Conservation (phyloP, 2,888 invertebrate species). For the Pantelozetes paolii region DNA sequence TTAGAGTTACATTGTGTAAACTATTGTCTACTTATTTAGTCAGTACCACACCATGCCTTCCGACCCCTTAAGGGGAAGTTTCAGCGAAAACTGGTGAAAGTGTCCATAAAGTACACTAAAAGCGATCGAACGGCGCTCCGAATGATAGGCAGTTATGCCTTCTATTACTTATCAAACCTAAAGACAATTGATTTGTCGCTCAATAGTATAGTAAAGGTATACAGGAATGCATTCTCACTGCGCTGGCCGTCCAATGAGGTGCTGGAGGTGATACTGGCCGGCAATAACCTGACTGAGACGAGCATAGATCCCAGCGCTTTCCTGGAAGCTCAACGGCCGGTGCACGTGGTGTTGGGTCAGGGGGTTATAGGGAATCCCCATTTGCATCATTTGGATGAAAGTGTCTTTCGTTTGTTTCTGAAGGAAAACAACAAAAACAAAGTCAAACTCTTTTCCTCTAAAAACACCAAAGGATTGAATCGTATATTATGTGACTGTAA, state of each 20-base stretch:
- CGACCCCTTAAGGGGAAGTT: conserved; percentile 40
- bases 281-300: conserved; percentile 38
- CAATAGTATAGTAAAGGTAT: conserved; percentile 39
- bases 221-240: conserved; percentile 37
- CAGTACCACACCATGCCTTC: conserved; percentile 40
- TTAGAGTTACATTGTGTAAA: not conserved
- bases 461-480: conserved; percentile 33
- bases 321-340: conserved; percentile 33
- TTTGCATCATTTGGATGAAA: conserved; percentile 38
- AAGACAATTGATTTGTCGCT: conserved; percentile 39
- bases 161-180: conserved; percentile 40
- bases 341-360: conserved; percentile 36
- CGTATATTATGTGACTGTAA: conserved; percentile 38
- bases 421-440: conserved; percentile 37
- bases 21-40: not conserved
- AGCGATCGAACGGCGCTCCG: conserved; percentile 28
- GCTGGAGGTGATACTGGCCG: conserved; percentile 39
- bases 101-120: conserved; percentile 37
- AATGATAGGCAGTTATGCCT: conserved; percentile 41
- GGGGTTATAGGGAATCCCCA: conserved; percentile 30
- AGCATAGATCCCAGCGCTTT: conserved; percentile 38
- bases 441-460: conserved; percentile 34
- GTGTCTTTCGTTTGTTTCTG: conserved; percentile 40
- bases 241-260: conserved; percentile 40
- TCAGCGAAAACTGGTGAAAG: conserved; percentile 41